Evolutionary conservation across 2,113 vertebrate genomes (phyloP).

Genomic region (Patagioenas fasciata): DNA sequence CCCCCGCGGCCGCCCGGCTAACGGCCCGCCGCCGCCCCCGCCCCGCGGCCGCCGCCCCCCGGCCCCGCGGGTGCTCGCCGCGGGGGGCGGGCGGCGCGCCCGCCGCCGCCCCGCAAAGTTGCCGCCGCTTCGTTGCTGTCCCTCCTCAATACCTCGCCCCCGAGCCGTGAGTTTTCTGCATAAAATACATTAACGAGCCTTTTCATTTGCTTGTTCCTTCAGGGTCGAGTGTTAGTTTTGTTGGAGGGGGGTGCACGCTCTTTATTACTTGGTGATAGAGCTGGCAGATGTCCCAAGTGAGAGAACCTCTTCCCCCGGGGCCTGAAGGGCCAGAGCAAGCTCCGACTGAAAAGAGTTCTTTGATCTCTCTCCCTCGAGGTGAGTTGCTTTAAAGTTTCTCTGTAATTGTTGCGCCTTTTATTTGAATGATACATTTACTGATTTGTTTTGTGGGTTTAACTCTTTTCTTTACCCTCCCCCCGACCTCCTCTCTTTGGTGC

Average conservation of each 20-base stretch:
- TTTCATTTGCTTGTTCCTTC: conserved; percentile 62
- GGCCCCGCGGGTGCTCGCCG: neutral
- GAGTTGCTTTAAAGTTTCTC: conserved; percentile 66
- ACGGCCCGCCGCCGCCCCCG: too few species aligned
- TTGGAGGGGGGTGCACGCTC: conserved; percentile 43
- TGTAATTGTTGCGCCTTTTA: conserved; percentile 9
- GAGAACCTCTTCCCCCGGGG: conserved; percentile 81
- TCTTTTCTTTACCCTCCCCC: neutral
- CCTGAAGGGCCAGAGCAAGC: conserved; percentile 81
- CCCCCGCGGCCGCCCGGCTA: too few species aligned
- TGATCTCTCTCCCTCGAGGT: conserved; percentile 81
- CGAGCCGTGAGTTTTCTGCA: conserved; percentile 16
- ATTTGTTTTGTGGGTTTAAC: neutral
- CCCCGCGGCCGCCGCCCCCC: too few species aligned
- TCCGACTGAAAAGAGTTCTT: conserved; percentile 76
- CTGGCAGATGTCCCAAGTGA: conserved; percentile 94
- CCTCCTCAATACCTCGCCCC: neutral
- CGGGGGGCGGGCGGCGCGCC: conserved; percentile 18
- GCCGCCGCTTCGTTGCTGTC: neutral
- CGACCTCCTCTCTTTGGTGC: neutral
- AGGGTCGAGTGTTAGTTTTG: conserved; percentile 75
- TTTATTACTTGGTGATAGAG: conserved; percentile 61
- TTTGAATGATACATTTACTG: neutral
- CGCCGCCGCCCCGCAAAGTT: neutral
- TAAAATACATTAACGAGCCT: conserved; percentile 24